Conservation (phyloP, 2,797 vertebrate genomes). For the Ciconia nigra region DNA sequence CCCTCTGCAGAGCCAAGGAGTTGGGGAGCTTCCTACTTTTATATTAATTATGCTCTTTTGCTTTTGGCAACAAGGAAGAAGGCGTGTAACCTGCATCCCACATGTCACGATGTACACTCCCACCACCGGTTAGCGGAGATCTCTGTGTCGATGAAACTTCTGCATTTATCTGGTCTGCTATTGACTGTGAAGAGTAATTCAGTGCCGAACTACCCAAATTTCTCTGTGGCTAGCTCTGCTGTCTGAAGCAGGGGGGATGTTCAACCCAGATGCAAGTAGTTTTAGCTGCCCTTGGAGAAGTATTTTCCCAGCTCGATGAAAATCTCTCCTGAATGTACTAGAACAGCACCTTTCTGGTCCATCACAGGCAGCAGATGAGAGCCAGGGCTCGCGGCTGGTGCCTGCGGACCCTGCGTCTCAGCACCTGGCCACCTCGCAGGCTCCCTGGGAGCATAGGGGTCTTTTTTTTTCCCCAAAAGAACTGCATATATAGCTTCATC, state of each 20-base stretch:
- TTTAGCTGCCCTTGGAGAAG: not conserved
- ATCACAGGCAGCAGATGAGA: not conserved
- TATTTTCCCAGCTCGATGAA: not conserved
- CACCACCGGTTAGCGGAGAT: not conserved
- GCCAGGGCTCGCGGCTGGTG: not conserved
- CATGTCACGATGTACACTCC: fast-evolving
- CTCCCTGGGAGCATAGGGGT: not conserved
- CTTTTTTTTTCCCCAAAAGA: fast-evolving
- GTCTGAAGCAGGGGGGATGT: not conserved
- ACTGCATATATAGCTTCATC: fast-evolving
- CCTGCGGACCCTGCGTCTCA: not conserved
- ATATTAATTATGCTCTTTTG: not conserved
- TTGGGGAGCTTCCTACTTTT: not conserved
- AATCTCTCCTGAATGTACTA: not conserved
- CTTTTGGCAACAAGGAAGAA: not conserved
- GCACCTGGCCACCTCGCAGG: not conserved
- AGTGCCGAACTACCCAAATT: not conserved
- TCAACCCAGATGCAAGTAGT: not conserved
- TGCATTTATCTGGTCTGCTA: not conserved
- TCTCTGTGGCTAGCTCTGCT: not conserved
- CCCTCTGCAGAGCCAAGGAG: not conserved
- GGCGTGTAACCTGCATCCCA: fast-evolving
- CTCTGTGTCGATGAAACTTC: not conserved
- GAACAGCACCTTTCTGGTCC: not conserved
- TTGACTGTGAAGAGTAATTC: not conserved